Evolutionary conservation across 1,140 invertebrate genomes (phyloP).

Genomic region (Zaprionus ghesquierei): DNA sequence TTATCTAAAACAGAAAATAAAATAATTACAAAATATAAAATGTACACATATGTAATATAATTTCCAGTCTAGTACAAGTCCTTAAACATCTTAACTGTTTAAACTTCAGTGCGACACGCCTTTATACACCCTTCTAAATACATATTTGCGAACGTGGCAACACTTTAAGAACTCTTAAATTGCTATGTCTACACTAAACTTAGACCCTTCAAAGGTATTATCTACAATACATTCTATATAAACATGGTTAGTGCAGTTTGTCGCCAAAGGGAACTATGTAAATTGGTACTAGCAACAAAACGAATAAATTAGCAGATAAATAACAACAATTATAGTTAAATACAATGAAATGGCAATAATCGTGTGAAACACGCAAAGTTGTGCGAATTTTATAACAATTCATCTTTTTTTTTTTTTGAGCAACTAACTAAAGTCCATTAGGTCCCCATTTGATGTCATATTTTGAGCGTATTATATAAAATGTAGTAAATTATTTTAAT

Average conservation of each 20-base stretch:
- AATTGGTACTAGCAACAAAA: conserved; percentile 9
- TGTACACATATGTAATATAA: background rate
- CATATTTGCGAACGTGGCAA: conserved; percentile 4
- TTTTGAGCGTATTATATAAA: background rate
- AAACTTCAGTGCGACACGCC: background rate
- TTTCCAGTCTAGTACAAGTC: background rate
- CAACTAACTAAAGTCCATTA: background rate
- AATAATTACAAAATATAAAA: background rate
- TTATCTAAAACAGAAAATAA: no score
- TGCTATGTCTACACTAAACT: background rate
- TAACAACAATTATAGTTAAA: conserved; percentile 14
- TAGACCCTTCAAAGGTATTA: background rate
- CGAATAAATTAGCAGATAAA: conserved; percentile 28
- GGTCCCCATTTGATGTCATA: background rate
- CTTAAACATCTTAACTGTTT: background rate
- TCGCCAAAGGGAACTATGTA: conserved; percentile 3
- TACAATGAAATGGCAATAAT: background rate
- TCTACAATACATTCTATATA: background rate
- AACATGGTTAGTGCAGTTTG: background rate
- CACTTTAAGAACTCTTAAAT: background rate
- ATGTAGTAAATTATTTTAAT: background rate
- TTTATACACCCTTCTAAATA: background rate
- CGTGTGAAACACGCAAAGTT: conserved; percentile 31
- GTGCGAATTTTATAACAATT: conserved; percentile 11
- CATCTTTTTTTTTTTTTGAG: background rate